phyloP scores from a whole-genome alignment of 2,797 vertebrate genomes.

The Vespertilio murinus region DNA sequence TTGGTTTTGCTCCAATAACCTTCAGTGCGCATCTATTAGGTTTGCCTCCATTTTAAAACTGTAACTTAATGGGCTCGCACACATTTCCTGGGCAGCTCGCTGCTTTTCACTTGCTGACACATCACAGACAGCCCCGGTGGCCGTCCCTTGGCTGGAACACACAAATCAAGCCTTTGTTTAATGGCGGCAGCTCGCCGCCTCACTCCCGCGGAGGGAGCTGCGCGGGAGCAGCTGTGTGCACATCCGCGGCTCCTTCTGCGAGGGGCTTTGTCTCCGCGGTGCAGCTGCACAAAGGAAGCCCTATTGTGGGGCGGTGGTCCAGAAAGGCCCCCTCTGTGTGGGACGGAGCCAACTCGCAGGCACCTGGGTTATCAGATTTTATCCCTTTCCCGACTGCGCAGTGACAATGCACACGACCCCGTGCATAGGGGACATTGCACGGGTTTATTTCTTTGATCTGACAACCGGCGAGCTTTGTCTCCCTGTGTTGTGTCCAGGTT shows the following conservation, averaged over 20 bases:
- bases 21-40: accelerated
- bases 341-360: neutral
- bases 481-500: accelerated
- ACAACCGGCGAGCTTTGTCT: too few relatives aligned
- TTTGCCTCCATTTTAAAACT: neutral
- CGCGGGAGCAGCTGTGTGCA: accelerated
- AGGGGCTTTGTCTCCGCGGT: neutral
- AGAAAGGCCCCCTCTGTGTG: accelerated
- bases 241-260: accelerated
- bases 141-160: neutral
- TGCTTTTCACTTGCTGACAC: neutral
- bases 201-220: too few relatives aligned
- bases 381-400: neutral
- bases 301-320: too few relatives aligned
- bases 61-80: neutral
- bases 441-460: accelerated
- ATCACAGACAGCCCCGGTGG: neutral
- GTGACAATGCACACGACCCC: accelerated
- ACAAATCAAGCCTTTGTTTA: neutral
- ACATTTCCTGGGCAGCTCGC: neutral
- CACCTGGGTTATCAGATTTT: accelerated
- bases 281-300: neutral
- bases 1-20: too few relatives aligned
- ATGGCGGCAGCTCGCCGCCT: neutral
- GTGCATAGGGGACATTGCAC: accelerated